Conservation (phyloP, 1,140 invertebrate genomes). For the Tetramorium parvispinum region DNA sequence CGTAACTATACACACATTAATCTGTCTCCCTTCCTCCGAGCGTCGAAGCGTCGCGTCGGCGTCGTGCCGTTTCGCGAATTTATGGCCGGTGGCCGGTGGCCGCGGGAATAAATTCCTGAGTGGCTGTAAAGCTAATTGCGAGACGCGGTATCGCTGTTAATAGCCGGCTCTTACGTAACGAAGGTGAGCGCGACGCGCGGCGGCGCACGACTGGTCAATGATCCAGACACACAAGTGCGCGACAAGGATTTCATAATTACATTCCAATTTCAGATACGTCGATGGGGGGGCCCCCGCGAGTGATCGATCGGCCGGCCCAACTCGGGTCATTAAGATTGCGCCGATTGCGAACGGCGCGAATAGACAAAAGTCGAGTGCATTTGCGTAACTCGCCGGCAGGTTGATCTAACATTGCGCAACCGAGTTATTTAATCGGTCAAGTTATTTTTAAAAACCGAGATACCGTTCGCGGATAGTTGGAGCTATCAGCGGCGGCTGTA, state of each 20-base stretch:
- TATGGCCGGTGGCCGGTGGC: background rate
- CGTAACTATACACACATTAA: constrained; percentile 45
- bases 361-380: constrained; percentile 32
- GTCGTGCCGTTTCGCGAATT: constrained; percentile 39
- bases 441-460: constrained; percentile 18
- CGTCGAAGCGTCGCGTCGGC: background rate
- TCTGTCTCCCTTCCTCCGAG: constrained; percentile 8
- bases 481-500: background rate
- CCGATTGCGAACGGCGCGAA: background rate
- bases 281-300: background rate
- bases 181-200: constrained; percentile 34
- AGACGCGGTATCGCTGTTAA: constrained; percentile 57
- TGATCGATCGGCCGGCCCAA: background rate
- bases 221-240: constrained; percentile 62
- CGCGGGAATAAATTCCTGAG: constrained; percentile 38
- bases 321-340: background rate
- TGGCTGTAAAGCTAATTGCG: constrained; percentile 53
- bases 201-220: constrained; percentile 70
- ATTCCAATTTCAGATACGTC: constrained; percentile 66
- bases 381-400: constrained; percentile 16
- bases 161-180: constrained; percentile 48
- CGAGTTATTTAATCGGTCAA: constrained; percentile 27
- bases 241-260: constrained; percentile 72
- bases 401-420: constrained; percentile 13
- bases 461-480: background rate